Percentiles rank a stretch among this genome's conserved stretches.
Conservation (phyloP, 1,140 invertebrate genomes). For the Calliopsis andreniformis region DNA sequence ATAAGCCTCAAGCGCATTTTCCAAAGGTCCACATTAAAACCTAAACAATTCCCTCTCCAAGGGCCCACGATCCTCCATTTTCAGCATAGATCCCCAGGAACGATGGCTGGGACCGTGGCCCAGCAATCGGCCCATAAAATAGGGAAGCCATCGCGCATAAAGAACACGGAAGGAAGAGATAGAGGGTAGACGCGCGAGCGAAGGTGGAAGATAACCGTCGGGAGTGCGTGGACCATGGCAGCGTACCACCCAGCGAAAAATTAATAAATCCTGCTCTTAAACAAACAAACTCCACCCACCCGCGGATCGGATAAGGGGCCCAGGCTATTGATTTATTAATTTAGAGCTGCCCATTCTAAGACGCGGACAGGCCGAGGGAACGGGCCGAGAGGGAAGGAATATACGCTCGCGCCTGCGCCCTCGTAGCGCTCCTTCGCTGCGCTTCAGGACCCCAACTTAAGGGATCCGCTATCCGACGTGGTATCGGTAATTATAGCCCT, state of each 20-base stretch:
- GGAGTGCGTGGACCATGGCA: conserved; percentile 62
- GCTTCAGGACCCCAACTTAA: conserved; percentile 76
- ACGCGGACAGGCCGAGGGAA: conserved; percentile 51
- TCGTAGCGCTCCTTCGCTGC: conserved; percentile 59
- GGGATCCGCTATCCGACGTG: conserved; percentile 80
- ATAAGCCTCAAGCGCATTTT: no score
- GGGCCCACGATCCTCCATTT: no score
- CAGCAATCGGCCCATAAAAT: conserved; percentile 38
- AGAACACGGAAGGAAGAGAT: conserved; percentile 64
- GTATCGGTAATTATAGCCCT: conserved; percentile 82
- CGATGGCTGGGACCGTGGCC: background rate
- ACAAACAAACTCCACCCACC: conserved; percentile 81
- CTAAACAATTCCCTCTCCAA: no score
- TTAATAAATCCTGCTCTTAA: conserved; percentile 81
- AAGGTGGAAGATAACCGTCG: conserved; percentile 50
- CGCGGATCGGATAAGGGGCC: conserved; percentile 78
- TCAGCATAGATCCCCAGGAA: background rate
- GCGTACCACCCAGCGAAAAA: conserved; percentile 80
- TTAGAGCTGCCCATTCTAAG: conserved; percentile 82
- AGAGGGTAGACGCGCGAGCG: conserved; percentile 40
- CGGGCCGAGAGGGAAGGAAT: conserved; percentile 32
- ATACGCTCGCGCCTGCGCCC: conserved; percentile 56
- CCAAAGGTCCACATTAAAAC: no score
- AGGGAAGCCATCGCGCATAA: conserved; percentile 52
- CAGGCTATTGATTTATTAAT: conserved; percentile 81